Percentiles rank a stretch among this genome's conserved stretches.
Evolutionary conservation across 2,113 vertebrate genomes (phyloP).

Genomic region (Percopsis transmontana): DNA sequence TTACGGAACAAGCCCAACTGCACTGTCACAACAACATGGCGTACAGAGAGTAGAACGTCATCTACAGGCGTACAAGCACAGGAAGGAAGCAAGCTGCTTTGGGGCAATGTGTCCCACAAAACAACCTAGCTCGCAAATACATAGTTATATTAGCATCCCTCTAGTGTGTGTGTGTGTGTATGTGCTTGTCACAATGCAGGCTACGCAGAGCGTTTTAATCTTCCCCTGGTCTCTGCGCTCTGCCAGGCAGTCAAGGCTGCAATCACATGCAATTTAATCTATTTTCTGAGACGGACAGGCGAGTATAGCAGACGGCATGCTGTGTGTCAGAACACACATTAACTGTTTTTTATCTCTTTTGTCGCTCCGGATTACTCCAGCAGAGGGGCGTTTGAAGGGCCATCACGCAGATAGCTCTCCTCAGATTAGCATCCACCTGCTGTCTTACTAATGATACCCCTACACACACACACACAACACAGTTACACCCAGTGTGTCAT

Average conservation of each 20-base stretch:
- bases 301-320: slow-evolving; percentile 3
- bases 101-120: too few relatives aligned
- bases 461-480: slow-evolving; percentile 33
- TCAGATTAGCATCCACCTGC: slow-evolving; percentile 19
- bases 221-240: background rate
- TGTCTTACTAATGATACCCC: slow-evolving; percentile 40
- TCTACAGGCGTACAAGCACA: too few relatives aligned
- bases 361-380: background rate
- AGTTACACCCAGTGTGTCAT: background rate
- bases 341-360: background rate
- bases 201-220: background rate
- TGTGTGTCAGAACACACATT: slow-evolving; percentile 3
- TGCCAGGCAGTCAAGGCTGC: slow-evolving; percentile 4
- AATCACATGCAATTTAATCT: slow-evolving; percentile 37
- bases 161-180: background rate
- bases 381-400: background rate
- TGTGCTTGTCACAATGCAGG: background rate
- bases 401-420: slow-evolving; percentile 1
- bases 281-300: slow-evolving; percentile 29
- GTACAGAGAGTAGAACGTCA: too few relatives aligned
- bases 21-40: too few relatives aligned
- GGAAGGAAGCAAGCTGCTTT: too few relatives aligned
- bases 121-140: too few relatives aligned
- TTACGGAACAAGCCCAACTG: too few relatives aligned
- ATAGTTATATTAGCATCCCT: background rate